phyloP scores from a whole-genome alignment of 2,797 vertebrate species.

The Arctocebus calabarensis region DNA sequence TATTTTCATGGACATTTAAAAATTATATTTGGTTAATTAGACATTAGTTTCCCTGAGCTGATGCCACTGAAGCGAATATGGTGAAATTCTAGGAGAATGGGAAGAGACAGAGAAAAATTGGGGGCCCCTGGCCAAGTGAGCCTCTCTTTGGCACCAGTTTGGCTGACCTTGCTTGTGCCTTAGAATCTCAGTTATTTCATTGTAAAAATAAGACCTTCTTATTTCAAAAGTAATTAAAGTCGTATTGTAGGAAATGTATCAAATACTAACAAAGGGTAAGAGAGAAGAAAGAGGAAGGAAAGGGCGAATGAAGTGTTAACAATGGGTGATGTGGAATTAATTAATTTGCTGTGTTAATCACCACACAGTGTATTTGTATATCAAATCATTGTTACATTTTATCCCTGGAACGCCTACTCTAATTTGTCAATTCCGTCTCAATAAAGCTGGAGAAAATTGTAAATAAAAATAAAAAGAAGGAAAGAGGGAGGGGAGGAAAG shows the following conservation, averaged over 20 bases:
- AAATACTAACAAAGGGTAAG: not conserved
- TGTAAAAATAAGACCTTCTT: not conserved
- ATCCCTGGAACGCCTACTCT: not conserved
- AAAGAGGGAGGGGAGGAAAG: not conserved
- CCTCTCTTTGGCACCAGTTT: not conserved
- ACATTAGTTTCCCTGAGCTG: not conserved
- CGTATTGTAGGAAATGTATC: not conserved
- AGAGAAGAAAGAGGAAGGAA: not conserved
- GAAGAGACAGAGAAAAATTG: not conserved
- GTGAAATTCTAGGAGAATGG: not conserved
- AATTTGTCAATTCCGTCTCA: not conserved
- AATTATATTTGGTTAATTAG: constrained; percentile 22
- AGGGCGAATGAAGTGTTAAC: not conserved
- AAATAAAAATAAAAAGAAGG: not conserved
- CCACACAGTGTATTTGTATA: fast-evolving
- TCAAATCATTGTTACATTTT: not conserved
- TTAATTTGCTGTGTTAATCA: not conserved
- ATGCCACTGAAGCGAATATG: not conserved
- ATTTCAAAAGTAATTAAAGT: not conserved
- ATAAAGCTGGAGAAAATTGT: not conserved
- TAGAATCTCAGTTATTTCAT: not conserved
- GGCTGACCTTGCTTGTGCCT: not conserved
- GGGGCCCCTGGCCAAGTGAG: not conserved
- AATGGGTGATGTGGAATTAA: too few relatives aligned
- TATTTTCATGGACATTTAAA: not conserved